These are phyloP conservation scores for Scaptodrosophila lebanonensis DNA, from an alignment of 1,140 invertebrate species.

Conservation along the genomic window DNA sequence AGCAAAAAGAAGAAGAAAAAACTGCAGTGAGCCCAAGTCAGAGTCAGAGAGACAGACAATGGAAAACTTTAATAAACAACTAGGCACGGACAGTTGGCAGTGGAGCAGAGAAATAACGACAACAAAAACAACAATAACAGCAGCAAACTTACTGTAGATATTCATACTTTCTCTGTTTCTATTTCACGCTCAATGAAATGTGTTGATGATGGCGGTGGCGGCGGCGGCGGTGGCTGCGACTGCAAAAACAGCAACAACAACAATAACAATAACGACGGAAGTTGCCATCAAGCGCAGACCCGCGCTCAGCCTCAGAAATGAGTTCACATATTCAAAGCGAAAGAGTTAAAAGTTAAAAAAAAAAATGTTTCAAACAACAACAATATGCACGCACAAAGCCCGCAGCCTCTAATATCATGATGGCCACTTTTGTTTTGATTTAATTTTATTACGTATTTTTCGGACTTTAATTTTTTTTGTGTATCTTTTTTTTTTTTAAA, in stretches of 20 bases:
- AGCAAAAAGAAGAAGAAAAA: constrained; percentile 46
- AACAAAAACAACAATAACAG: constrained; percentile 38
- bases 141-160: constrained; percentile 65
- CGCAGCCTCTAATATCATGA: constrained; percentile 38
- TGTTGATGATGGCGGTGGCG: constrained; percentile 61
- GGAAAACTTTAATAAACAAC: constrained; percentile 60
- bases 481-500: constrained; percentile 51
- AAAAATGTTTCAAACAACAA: constrained; percentile 15
- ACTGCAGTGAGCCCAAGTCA: constrained; percentile 29
- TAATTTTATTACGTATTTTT: constrained; percentile 45
- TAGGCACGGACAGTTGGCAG: too few relatives aligned
- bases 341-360: constrained; percentile 12
- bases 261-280: constrained; percentile 47
- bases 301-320: constrained; percentile 42
- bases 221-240: constrained; percentile 14
- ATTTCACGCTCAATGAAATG: constrained; percentile 77
- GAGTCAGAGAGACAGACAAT: constrained; percentile 50
- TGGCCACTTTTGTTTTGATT: constrained; percentile 57
- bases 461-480: constrained; percentile 10
- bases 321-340: constrained; percentile 48
- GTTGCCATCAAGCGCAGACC: constrained; percentile 55
- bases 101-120: constrained; percentile 11
- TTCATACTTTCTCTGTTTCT: constrained; percentile 76
- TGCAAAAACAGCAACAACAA: constrained; percentile 29
- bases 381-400: constrained; percentile 37